phyloP scores from a whole-genome alignment of 2,888 invertebrate genomes.

The Drosophila subsilvestris region DNA sequence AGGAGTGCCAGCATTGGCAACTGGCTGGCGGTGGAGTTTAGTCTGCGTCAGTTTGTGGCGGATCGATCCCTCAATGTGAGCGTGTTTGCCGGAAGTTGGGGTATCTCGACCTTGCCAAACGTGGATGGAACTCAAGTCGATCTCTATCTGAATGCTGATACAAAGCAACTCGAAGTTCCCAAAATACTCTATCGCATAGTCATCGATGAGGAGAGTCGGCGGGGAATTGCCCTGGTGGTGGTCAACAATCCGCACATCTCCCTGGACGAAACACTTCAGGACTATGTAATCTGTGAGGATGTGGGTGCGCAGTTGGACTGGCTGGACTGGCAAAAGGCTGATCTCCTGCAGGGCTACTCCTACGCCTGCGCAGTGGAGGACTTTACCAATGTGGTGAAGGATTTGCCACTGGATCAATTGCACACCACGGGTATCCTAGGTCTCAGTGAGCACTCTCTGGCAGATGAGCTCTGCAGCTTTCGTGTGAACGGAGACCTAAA shows the following conservation, averaged over 20 bases:
- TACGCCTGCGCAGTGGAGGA: slow-evolving; percentile 71
- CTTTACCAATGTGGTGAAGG: slow-evolving; percentile 56
- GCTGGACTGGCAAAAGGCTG: slow-evolving; percentile 64
- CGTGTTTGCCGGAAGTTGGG: slow-evolving; percentile 86
- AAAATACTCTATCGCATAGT: slow-evolving; percentile 85
- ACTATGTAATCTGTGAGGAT: slow-evolving; percentile 72
- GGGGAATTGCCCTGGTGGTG: slow-evolving; percentile 82
- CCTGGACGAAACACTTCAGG: slow-evolving; percentile 53
- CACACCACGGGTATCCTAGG: slow-evolving; percentile 59
- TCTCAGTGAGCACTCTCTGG: slow-evolving; percentile 3
- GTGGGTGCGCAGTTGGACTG: slow-evolving; percentile 63
- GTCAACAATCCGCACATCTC: slow-evolving; percentile 80
- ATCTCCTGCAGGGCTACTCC: slow-evolving; percentile 58
- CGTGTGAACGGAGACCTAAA: slow-evolving; percentile 63
- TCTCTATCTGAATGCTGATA: slow-evolving; percentile 78
- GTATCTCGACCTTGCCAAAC: slow-evolving; percentile 85
- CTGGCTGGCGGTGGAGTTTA: slow-evolving; percentile 85
- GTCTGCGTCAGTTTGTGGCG: slow-evolving; percentile 84
- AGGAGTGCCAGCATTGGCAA: slow-evolving; percentile 86
- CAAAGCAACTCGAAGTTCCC: slow-evolving; percentile 85
- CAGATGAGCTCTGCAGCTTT: slow-evolving; percentile 46
- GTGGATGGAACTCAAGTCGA: slow-evolving; percentile 75
- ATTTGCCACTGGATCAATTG: slow-evolving; percentile 57
- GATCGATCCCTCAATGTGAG: slow-evolving; percentile 79
- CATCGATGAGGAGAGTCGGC: slow-evolving; percentile 83